These are phyloP conservation scores for Lapara coniferarum DNA, from an alignment of 2,888 invertebrate genomes.

Conservation along the genomic window DNA sequence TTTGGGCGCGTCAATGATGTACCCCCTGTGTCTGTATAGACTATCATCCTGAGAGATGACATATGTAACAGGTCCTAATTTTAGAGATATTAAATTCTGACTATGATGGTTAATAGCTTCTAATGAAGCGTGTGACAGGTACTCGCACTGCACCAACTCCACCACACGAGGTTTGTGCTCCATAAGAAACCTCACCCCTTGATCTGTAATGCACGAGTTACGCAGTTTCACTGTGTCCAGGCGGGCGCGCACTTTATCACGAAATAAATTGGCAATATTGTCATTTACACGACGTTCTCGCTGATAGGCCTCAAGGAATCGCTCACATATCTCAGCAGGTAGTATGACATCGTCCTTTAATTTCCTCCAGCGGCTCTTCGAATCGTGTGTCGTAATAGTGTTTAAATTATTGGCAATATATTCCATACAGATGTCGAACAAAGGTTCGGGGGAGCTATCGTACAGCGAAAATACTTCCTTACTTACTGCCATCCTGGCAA, in stretches of 20 bases:
- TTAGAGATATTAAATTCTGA: slow-evolving; percentile 87
- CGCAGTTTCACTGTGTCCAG: slow-evolving; percentile 87
- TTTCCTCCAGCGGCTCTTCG: slow-evolving; percentile 69
- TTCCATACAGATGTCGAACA: slow-evolving; percentile 86
- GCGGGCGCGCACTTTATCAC: slow-evolving; percentile 86
- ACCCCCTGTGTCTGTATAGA: slow-evolving; percentile 67
- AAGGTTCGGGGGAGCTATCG: slow-evolving; percentile 81
- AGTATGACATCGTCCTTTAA: slow-evolving; percentile 85
- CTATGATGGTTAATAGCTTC: slow-evolving; percentile 87
- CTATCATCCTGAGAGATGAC: slow-evolving; percentile 82
- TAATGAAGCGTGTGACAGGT: slow-evolving; percentile 85
- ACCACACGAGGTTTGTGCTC: slow-evolving; percentile 89
- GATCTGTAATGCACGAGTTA: slow-evolving; percentile 88
- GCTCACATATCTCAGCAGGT: slow-evolving; percentile 89
- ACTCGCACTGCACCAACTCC: slow-evolving; percentile 89
- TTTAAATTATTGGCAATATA: slow-evolving; percentile 85
- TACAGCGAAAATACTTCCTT: slow-evolving; percentile 56
- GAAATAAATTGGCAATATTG: slow-evolving; percentile 88
- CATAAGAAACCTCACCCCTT: slow-evolving; percentile 87
- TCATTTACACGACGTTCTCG: slow-evolving; percentile 84
- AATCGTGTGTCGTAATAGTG: slow-evolving; percentile 82
- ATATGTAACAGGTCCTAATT: slow-evolving; percentile 87
- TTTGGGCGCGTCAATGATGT: slow-evolving; percentile 84
- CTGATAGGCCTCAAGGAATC: slow-evolving; percentile 84
- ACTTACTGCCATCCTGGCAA: slow-evolving; percentile 57